Evolutionary conservation across 2,797 vertebrate species (phyloP).

Genomic region (Spinus pinus): DNA sequence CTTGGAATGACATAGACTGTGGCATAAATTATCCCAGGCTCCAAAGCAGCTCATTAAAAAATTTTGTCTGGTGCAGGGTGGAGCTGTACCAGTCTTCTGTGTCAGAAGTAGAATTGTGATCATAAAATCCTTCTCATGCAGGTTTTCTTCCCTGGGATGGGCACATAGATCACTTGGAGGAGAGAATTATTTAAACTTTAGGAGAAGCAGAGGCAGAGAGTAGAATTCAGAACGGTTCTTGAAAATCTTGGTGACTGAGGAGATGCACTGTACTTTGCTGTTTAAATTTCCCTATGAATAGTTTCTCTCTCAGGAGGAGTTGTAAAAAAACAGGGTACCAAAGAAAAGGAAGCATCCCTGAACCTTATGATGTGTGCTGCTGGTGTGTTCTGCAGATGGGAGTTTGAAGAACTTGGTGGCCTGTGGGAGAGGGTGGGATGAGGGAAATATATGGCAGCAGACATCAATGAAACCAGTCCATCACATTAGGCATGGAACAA

Average conservation of each 20-base stretch:
- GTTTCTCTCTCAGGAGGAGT: background rate
- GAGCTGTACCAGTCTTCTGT: background rate
- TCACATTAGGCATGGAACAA: background rate
- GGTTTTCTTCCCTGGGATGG: background rate
- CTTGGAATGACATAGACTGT: background rate
- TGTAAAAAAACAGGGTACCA: background rate
- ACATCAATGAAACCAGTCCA: background rate
- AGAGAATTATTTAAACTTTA: background rate
- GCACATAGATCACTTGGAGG: background rate
- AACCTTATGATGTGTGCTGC: background rate
- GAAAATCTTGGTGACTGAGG: background rate
- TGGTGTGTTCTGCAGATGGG: background rate
- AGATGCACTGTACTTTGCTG: background rate
- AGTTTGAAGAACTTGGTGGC: background rate
- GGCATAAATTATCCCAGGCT: slow-evolving; percentile 9
- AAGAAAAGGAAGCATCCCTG: background rate
- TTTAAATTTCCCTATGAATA: background rate
- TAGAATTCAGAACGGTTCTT: background rate
- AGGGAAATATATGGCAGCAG: background rate
- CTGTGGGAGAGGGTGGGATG: background rate
- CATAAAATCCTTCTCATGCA: background rate
- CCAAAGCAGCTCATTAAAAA: background rate
- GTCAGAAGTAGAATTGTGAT: background rate
- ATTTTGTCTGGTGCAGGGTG: background rate
- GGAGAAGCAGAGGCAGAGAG: background rate